Evolutionary conservation across 2,113 vertebrate species (phyloP).

Genomic region (Pseudorasbora parva): DNA sequence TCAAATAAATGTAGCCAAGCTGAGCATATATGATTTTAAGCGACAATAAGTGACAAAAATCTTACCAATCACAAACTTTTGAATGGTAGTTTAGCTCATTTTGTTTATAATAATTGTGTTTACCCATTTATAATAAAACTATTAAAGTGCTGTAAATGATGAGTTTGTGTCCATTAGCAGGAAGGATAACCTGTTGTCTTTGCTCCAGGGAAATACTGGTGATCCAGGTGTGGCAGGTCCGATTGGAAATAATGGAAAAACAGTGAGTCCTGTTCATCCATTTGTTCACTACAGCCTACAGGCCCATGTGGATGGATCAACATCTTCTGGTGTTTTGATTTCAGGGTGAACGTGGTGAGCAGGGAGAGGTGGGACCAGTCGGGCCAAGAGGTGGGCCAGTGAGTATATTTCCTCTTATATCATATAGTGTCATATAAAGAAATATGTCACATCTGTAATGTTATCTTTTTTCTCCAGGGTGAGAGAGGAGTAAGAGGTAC

Average conservation of each 20-base stretch:
- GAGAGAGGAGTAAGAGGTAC: slow-evolving; percentile 83
- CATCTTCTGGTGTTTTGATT: slow-evolving; percentile 39
- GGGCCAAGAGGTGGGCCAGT: slow-evolving; percentile 88
- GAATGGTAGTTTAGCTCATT: too few species aligned
- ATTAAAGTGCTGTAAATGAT: too few species aligned
- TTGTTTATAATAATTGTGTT: too few species aligned
- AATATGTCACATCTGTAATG: not conserved
- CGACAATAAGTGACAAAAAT: too few species aligned
- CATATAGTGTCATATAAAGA: slow-evolving; percentile 13
- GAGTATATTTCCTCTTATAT: slow-evolving; percentile 69
- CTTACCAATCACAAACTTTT: too few species aligned
- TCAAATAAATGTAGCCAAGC: too few species aligned
- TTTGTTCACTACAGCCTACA: not conserved
- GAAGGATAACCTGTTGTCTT: not conserved
- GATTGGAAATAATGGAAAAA: slow-evolving; percentile 92
- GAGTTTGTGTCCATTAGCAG: slow-evolving; percentile 10
- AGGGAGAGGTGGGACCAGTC: slow-evolving; percentile 86
- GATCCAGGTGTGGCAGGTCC: slow-evolving; percentile 82
- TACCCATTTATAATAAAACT: too few species aligned
- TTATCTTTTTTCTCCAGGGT: slow-evolving; percentile 77
- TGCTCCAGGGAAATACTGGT: slow-evolving; percentile 81
- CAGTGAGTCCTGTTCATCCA: slow-evolving; percentile 72
- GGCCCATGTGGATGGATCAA: not conserved
- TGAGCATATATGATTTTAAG: too few species aligned
- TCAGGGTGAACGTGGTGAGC: slow-evolving; percentile 89